phyloP scores from a whole-genome alignment of 1,140 invertebrate genomes.

The Ectropis grisescens region DNA sequence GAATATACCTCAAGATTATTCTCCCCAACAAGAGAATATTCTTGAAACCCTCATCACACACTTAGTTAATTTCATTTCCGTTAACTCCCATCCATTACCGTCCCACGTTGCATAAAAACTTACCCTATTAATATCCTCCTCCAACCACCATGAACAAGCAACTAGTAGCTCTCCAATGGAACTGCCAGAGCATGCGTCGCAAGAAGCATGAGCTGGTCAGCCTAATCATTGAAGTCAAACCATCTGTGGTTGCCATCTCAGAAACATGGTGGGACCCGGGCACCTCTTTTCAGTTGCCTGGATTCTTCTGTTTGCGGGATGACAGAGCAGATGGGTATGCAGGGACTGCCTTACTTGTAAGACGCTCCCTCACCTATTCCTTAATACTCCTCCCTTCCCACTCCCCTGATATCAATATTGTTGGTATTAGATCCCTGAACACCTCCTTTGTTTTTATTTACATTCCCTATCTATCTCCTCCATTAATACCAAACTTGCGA shows the following conservation, averaged over 20 bases:
- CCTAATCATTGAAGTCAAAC: background rate
- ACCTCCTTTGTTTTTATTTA: conserved; percentile 6
- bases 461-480: conserved; percentile 1
- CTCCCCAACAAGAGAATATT: too few species aligned
- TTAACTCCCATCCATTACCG: too few species aligned
- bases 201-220: conserved; percentile 3
- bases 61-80: too few species aligned
- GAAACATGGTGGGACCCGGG: conserved; percentile 7
- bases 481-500: background rate
- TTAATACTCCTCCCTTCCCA: background rate
- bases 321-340: conserved; percentile 2
- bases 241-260: conserved; percentile 2
- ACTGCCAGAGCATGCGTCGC: conserved; percentile 3
- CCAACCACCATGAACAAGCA: background rate
- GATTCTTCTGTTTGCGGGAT: conserved; percentile 4
- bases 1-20: too few species aligned
- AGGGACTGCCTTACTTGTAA: background rate
- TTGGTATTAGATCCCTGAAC: conserved; percentile 1
- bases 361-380: too few species aligned
- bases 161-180: conserved; percentile 7
- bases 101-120: too few species aligned
- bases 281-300: conserved; percentile 2
- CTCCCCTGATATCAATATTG: background rate
- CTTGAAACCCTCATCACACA: too few species aligned
- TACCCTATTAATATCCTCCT: background rate